Base-by-base conservation (phyloP, 23 tunicate genomes). In the Trididemnum miniatum region DNA sequence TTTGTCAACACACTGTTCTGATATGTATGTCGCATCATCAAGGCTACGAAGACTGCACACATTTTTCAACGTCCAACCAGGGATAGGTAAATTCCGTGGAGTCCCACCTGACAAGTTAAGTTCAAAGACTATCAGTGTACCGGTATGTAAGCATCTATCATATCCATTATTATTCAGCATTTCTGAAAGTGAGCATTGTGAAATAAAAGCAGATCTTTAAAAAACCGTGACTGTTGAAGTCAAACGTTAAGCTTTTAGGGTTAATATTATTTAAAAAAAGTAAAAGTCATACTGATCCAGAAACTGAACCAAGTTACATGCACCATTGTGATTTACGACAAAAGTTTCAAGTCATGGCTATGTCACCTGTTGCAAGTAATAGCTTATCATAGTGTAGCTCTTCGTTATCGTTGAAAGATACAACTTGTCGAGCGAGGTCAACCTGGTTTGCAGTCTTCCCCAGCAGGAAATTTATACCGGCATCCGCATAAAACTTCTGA, bases 1-100 rank as follows among this genome's bases (percentile, higher is more conserved):
- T 26, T 76, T 65, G 20, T 76, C 90, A 34, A 28, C 63, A 3
- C 85, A 90, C 31, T 69, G 28, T 33, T 83, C 51, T 5, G 69
- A 33, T 4, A 92, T 92, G 1, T 76, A 65, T 20, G 71, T 79
- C 5, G 97, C 85, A 83, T 92, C 97, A 49, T 87, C 83, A 18
- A 87, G 92, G 26, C 78, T 87, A 34, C 97, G 81, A 40, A 92
- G 83, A 2, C 87, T 89, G 54, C 29, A 80, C 23, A 92, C 97
- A 79, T 92, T 92, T 49, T 82, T 71, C 78, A 87, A 63, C 5
- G 76, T 86, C 97, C 97, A 92, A 1, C 97, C 97, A 67, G 97
- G 97, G 1, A 92, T 83, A 1, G 92, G 97, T 26, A 92, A 32
- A 0, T 86, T 79, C 24, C 97, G 74, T 1, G 97, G 97, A 31